Base-by-base conservation (phyloP, 1,140 invertebrate genomes). In the Cydia pomonella region DNA sequence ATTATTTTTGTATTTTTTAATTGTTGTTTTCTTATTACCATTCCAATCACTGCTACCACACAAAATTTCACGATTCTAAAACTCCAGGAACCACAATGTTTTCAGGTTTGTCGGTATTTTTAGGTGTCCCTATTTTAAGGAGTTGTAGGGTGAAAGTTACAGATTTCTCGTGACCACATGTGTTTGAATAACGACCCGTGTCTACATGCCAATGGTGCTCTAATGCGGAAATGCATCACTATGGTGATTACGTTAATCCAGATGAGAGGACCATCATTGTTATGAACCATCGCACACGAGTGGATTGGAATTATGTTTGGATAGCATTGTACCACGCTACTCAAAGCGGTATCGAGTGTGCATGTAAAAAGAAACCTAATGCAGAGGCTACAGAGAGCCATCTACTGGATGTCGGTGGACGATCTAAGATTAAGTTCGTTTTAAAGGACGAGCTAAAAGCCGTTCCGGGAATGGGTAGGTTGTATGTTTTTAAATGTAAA, bases 281-380 rank as follows among this genome's bases (percentile, higher is more conserved):
- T 7, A 97, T 97, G 95, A 98, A 98, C 87, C 97, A 98, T 88
- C 93, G 97, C 23, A 98, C 97, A 5, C 93, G 97, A 63, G 94
- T 98, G 16, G 97, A 98, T 88, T 98, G 97, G 97, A 97, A 98
- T 84, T 98, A 97, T 87, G 93, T 97, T 25, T 98, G 97, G 97
- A 96, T 96, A 44, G 96, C 95, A 23, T 94, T 98, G 87, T 96
- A 96, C 79, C 96, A 97, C 87, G 96, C 95, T 12, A 95, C 96
- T 21, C 90, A 92, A 75, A 80, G 86, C 62, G 77, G 82, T 25
- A 75, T 79, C 50, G 71, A 84, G n/a, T 88, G 87, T 64, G 77
- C 79, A 23, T 92, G 87, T 75, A 88, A 86, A 77, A 80, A 84
- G 74, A 78, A 75, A 62, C 62, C 75, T 21, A 75, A 76, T 29